Base-by-base conservation (phyloP, 2,113 vertebrate genomes). In the Myotis lucifugus region DNA sequence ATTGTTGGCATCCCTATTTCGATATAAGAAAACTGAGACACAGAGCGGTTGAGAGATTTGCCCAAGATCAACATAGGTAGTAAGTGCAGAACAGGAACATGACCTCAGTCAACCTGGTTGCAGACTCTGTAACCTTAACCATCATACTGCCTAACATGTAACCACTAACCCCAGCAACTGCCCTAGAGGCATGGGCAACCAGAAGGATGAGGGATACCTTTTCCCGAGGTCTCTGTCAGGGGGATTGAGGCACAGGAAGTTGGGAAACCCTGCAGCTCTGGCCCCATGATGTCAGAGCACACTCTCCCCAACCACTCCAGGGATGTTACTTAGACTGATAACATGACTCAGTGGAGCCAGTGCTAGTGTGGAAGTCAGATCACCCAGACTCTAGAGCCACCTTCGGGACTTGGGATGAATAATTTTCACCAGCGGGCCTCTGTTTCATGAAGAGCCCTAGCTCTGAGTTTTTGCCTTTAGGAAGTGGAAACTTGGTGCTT, bases 21-120 rank as follows among this genome's bases (percentile, higher is more conserved):
- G 77, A 85, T 52, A 90, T n/a, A 59, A 84, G 52, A 89, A 94
- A 88, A 91, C 12, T 8, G 34, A 85, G 17, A 74, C 42, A 19
- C 5, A 14, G 52, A 64, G 13, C n/a, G 29, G 12, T 32, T 18
- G 59, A 82, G 59, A 48, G 54, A 85, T 29, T 85, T 46, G 9
- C 19, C 29, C 88, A 85, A 77, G 72, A 54, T 70, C 72, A 42
- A 25, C 8, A 6, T 23, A 64, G 32, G 21, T 19, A 27, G 1
- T 13, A 37, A 67, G 42, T 15, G 12, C 42, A 77, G 67, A 90
- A 14, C 3, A 81, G 42, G 42, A 70, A 37, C 13, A 37, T 23
- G 37, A 90, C 25, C 13, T 48, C 40, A 52, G n/a, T 42, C 56
- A 42, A 2, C 29, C 67, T 54, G 37, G 11, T 34, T 76, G 50